A percentile compares a stretch with the other conserved stretches of the same genome.
Conservation (phyloP, 2,888 invertebrate genomes). For the Ectemnius lituratus region DNA sequence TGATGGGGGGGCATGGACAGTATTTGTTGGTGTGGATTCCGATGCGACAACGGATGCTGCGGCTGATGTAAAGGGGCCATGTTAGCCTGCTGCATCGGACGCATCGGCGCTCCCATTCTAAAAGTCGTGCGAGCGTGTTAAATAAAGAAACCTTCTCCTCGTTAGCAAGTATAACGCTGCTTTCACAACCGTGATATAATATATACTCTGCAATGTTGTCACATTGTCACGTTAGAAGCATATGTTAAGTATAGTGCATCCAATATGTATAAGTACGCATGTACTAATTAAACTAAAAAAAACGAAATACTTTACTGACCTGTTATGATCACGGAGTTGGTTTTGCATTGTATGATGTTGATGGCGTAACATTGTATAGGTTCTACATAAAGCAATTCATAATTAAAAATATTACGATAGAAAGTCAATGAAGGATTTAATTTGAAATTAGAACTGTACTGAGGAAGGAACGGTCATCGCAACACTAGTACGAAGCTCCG, state of each 20-base stretch:
- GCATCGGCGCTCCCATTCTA: conserved; percentile 75
- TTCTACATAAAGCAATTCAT: too few species aligned
- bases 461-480: neutral
- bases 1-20: conserved; percentile 74
- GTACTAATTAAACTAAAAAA: neutral
- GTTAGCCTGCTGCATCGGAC: conserved; percentile 75
- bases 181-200: too few species aligned
- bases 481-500: too few species aligned
- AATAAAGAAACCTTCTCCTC: too few species aligned
- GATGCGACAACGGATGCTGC: conserved; percentile 72
- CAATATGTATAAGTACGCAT: neutral
- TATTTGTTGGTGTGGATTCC: conserved; percentile 75
- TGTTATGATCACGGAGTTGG: conserved; percentile 82
- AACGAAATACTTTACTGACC: conserved; percentile 68
- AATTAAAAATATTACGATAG: too few species aligned
- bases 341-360: conserved; percentile 85
- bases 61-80: conserved; percentile 75
- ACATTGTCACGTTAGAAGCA: neutral
- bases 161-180: too few species aligned
- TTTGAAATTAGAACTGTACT: conserved; percentile 33
- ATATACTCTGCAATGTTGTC: neutral
- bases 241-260: neutral
- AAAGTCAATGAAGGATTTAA: conserved; percentile 67
- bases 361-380: conserved; percentile 77
- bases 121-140: neutral